Percentiles rank a stretch among this genome's conserved stretches.
These are phyloP conservation scores for Homarus gammarus DNA, from an alignment of 2,888 invertebrate species.

Conservation along the genomic window DNA sequence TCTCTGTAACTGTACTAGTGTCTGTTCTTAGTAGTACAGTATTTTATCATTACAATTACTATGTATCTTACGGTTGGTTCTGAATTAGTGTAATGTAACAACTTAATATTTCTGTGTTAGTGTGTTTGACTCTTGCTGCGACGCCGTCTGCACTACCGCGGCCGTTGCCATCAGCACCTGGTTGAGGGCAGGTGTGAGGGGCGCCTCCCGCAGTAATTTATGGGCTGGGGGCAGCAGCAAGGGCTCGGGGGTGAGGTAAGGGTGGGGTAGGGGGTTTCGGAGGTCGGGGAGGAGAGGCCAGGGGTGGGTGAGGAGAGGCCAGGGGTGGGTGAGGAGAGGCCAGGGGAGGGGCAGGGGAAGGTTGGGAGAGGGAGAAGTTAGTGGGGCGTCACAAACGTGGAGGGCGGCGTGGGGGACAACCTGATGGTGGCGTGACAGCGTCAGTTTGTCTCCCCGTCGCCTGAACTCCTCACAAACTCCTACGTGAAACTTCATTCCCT, in stretches of 20 bases:
- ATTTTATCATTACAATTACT: too few species aligned
- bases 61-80: too few species aligned
- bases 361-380: not conserved
- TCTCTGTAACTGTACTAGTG: too few species aligned
- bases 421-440: too few species aligned
- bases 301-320: not conserved
- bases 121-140: not conserved
- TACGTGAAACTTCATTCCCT: too few species aligned
- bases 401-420: not conserved
- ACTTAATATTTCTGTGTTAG: too few species aligned
- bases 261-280: not conserved
- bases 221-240: slow-evolving; percentile 20
- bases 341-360: not conserved
- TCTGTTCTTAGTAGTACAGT: too few species aligned
- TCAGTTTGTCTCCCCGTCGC: too few species aligned
- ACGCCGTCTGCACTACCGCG: slow-evolving; percentile 20
- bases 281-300: not conserved
- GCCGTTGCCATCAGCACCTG: slow-evolving; percentile 38
- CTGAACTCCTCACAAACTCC: too few species aligned
- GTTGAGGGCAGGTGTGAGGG: slow-evolving; percentile 24
- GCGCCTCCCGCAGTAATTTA: slow-evolving; percentile 32
- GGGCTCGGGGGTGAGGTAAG: not conserved
- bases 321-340: slow-evolving; percentile 14
- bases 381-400: not conserved
- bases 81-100: too few species aligned